Evolutionary conservation across 30 jellyfish, hydroid and myxozoan species (phyloP).

Genomic region (Nemopilema nomurai): DNA sequence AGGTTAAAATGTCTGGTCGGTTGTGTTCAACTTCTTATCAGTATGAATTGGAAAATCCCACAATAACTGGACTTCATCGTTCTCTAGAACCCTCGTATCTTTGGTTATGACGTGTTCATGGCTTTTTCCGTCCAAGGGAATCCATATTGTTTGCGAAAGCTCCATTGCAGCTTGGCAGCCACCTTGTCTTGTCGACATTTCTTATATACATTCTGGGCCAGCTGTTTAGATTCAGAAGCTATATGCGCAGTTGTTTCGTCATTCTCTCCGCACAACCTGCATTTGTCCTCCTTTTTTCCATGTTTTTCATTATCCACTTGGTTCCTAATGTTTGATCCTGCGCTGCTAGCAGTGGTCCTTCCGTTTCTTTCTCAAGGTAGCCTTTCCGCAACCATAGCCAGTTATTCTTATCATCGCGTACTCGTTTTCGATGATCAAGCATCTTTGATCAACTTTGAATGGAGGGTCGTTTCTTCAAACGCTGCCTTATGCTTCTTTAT

Average conservation of each 20-base stretch:
- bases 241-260: slow-evolving; percentile 31
- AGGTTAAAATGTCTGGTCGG: not conserved
- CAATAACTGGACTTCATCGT: slow-evolving; percentile 9
- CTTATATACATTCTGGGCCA: slow-evolving; percentile 22
- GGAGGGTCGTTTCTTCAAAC: slow-evolving; percentile 16
- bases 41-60: slow-evolving; percentile 35
- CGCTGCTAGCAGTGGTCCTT: slow-evolving; percentile 20
- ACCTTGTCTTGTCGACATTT: slow-evolving; percentile 20
- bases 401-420: not conserved
- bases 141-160: slow-evolving; percentile 16
- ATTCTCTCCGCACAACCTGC: slow-evolving; percentile 29
- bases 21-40: slow-evolving; percentile 2
- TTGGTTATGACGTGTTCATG: slow-evolving; percentile 18
- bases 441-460: not conserved
- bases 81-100: slow-evolving; percentile 14
- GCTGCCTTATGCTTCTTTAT: slow-evolving; percentile 5
- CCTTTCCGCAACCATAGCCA: slow-evolving; percentile 6
- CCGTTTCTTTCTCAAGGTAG: slow-evolving; percentile 15
- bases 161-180: slow-evolving; percentile 32
- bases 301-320: slow-evolving; percentile 8
- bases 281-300: too few species aligned
- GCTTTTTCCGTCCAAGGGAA: slow-evolving; percentile 25
- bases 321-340: not conserved
- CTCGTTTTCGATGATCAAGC: not conserved
- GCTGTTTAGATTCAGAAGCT: slow-evolving; percentile 4